Evolutionary conservation across 2,113 vertebrate species (phyloP), one percentile per base, ranked within the genome.

Genomic region (Nettapus auritus): DNA sequence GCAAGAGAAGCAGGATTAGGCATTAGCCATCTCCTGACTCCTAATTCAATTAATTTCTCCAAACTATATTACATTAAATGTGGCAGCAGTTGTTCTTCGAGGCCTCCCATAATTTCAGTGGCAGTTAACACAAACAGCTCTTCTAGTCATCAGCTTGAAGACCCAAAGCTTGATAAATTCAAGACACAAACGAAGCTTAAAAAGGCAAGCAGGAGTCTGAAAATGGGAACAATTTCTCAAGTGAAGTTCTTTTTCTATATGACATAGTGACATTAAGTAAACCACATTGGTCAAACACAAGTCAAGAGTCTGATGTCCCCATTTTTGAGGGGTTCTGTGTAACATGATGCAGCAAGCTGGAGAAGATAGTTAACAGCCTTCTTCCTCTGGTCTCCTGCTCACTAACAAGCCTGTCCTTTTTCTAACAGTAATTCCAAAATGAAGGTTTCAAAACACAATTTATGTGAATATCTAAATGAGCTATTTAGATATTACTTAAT

Each of bases 231-330:
- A 6, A 4, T 29, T 85, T 55, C 82, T 73, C 82, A 50, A 44
- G 31, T 0, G 1, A 52, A 28, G 23, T 5, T 9, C 31, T 7
- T 12, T 82, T 28, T 63, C 46, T 9, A 0, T 20, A 3, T 3
- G 6, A 56, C 3, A 5, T 2, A 26, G 0, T 6, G 9, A 44
- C n/a, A 46, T 9, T 8, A n/a, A 62, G 28, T 31, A 44, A 31
- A 33, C 5, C 7, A 2, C 21, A 13, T 3, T 4, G 18, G 11
- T 2, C 5, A 74, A 52, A 34, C 36, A 40, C 42, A 29, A 0
- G 9, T 3, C 2, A 18, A 70, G 69, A 46, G 46, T 3, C 8
- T 1, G 56, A 16, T 29, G 25, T 11, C 13, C 44, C 64, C 26
- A 3, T 33, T 8, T 29, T 4, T 2, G 40, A 42, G 60, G 29